Conservation (phyloP, 92 coral and sea anemone genomes). For the Phymanthus crucifer region DNA sequence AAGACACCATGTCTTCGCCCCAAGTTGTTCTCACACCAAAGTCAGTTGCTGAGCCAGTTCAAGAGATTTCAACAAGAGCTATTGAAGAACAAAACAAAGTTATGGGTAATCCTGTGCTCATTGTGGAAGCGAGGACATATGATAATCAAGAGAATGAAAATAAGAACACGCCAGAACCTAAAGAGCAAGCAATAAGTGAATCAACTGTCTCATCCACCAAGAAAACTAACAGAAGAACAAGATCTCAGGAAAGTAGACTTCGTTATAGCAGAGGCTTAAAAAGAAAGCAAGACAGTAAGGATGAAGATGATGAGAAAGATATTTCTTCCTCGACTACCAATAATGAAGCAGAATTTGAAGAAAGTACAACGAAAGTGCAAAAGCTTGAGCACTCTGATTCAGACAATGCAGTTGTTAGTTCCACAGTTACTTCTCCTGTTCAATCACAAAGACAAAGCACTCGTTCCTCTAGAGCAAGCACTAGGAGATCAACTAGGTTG, state of each 20-base stretch:
- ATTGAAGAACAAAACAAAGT: not conserved
- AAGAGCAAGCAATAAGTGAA: not conserved
- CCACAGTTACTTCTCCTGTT: conserved; percentile 28
- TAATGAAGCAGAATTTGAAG: conserved; percentile 13
- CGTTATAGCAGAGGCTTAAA: not conserved
- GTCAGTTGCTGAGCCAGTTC: not conserved
- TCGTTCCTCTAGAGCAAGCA: conserved; percentile 34
- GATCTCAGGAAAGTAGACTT: conserved; percentile 5
- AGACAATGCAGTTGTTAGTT: conserved; percentile 24
- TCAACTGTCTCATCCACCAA: conserved; percentile 11
- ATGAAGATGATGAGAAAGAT: not conserved
- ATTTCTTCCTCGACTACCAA: not conserved
- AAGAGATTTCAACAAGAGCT: conserved; percentile 2
- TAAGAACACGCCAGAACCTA: conserved; percentile 3
- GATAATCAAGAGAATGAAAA: not conserved
- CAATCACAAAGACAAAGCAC: conserved; percentile 43
- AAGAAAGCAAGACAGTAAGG: conserved; percentile 10
- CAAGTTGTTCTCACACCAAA: conserved; percentile 18
- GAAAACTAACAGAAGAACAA: conserved; percentile 13
- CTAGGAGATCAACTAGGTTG: conserved; percentile 46
- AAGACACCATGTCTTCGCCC: not conserved
- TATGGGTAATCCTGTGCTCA: not conserved
- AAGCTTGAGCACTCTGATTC: conserved; percentile 15
- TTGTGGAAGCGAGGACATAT: conserved; percentile 14
- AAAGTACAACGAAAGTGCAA: not conserved